These are phyloP conservation scores for Sturnira hondurensis DNA, from an alignment of 2,113 vertebrate species.

Conservation along the genomic window DNA sequence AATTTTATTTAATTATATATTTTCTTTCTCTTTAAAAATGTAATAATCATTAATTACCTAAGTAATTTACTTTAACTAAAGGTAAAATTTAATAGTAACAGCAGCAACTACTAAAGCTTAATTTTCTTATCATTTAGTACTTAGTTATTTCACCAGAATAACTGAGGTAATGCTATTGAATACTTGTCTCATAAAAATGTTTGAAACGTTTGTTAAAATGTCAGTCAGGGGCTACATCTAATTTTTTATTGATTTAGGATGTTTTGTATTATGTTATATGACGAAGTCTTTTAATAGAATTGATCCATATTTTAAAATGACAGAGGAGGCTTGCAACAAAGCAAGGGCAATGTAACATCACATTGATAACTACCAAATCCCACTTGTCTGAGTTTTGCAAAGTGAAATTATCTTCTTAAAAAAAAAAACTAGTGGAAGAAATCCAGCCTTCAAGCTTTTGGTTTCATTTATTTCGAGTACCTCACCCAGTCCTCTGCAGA, in stretches of 20 bases:
- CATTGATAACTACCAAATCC: not conserved
- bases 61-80: conserved; percentile 37
- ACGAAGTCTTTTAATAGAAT: conserved; percentile 10
- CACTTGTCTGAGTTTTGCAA: not conserved
- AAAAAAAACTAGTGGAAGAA: conserved; percentile 36
- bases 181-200: not conserved
- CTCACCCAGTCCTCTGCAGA: not conserved
- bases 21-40: conserved; percentile 26
- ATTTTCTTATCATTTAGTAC: conserved; percentile 24
- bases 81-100: not conserved
- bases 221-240: not conserved
- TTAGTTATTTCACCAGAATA: conserved; percentile 22
- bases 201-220: not conserved
- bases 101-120: not conserved
- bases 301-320: conserved; percentile 18
- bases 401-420: conserved; percentile 42
- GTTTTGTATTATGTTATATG: not conserved
- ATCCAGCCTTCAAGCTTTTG: conserved; percentile 31
- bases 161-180: not conserved
- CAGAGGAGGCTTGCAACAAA: not conserved
- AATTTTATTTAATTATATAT: not conserved
- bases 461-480: conserved; percentile 34
- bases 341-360: not conserved
- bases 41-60: not conserved
- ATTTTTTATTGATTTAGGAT: not conserved